Base-by-base conservation (phyloP, 2,113 vertebrate genomes). In the Ciconia boyciana region DNA sequence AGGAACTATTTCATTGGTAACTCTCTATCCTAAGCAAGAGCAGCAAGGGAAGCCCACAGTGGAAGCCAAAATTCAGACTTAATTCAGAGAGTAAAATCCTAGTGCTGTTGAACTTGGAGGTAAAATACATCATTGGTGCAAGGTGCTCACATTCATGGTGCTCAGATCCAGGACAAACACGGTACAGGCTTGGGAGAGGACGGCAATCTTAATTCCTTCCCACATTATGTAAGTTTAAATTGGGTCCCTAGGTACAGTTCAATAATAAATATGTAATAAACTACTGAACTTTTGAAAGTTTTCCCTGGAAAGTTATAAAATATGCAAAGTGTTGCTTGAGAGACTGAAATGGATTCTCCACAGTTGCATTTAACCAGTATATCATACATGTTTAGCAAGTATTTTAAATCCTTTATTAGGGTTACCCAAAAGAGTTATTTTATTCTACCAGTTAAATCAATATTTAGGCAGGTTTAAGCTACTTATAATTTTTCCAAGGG, bases 281-380 rank as follows among this genome's bases (percentile, higher is more conserved):
- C 80, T 58, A 79, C 46, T 92, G 65, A 82, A 85, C 46, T 75
- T 90, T 70, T 86, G 75, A 75, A 72, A 82, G 34, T 71, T 80
- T 91, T 95, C 88, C 83, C 76, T 86, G 87, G 90, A 68, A 95
- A 91, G 57, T 89, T 95, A 86, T 69, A 89, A 90, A 88, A 76
- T 86, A 58, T 89, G 60, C 69, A 55, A 85, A 92, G 72, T 85
- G 61, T 68, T 94, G 29, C 62, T 83, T 86, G 55, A 83, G 52
- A 93, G 87, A 71, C 34, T 83, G 90, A 79, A 86, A 68, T 57
- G 61, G 60, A 83, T 86, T 83, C 71, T 83, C 90, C 58, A 68
- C 69, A 51, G 74, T 86, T 7, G 0, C 61, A 24, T 81, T 93
- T 93, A 43, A 46, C 66, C 61, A 87, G 61, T 76, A 76, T 62